Percentiles rank a stretch among this genome's conserved stretches.
Evolutionary conservation across 1,140 invertebrate genomes (phyloP).

Genomic region (Conopomorpha cramerella): DNA sequence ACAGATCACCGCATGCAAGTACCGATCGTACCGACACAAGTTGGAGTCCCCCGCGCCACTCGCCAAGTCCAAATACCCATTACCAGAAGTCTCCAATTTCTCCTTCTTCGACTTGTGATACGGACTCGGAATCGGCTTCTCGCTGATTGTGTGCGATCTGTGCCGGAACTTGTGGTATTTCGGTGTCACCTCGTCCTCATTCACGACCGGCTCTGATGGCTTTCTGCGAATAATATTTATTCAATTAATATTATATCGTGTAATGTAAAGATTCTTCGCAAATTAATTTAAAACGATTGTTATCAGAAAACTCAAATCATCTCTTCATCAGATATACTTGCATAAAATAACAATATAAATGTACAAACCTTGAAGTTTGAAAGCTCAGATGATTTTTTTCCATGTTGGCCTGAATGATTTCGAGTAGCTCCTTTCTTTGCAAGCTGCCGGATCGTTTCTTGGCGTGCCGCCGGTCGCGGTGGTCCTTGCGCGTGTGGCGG

Average conservation of each 20-base stretch:
- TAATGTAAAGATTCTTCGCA: no score
- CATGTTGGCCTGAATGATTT: slow-evolving; percentile 89
- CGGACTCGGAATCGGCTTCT: slow-evolving; percentile 35
- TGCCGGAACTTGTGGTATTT: slow-evolving; percentile 54
- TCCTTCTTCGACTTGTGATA: slow-evolving; percentile 38
- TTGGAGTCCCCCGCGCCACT: slow-evolving; percentile 54
- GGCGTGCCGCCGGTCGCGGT: slow-evolving; percentile 32
- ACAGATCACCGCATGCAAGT: slow-evolving; percentile 64
- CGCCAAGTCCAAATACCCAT: slow-evolving; percentile 51
- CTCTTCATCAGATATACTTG: no score
- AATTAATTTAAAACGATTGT: slow-evolving; percentile 4
- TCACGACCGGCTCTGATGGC: slow-evolving; percentile 37
- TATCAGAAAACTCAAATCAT: slow-evolving; percentile 4
- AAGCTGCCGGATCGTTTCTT: slow-evolving; percentile 69
- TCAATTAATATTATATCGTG: slow-evolving; percentile 2
- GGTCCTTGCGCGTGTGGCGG: slow-evolving; percentile 30
- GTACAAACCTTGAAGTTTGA: slow-evolving; percentile 72
- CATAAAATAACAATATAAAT: slow-evolving; percentile 8
- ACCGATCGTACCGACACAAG: slow-evolving; percentile 64
- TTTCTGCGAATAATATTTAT: slow-evolving; percentile 36
- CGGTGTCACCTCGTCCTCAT: slow-evolving; percentile 37
- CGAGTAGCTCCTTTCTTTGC: slow-evolving; percentile 80
- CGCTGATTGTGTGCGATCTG: slow-evolving; percentile 60
- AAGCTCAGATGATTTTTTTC: slow-evolving; percentile 87
- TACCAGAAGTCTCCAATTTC: slow-evolving; percentile 28